A percentile compares a stretch with the other conserved stretches of the same genome.
Conservation (phyloP, 2,797 vertebrate species). For the Takifugu rubripes region DNA sequence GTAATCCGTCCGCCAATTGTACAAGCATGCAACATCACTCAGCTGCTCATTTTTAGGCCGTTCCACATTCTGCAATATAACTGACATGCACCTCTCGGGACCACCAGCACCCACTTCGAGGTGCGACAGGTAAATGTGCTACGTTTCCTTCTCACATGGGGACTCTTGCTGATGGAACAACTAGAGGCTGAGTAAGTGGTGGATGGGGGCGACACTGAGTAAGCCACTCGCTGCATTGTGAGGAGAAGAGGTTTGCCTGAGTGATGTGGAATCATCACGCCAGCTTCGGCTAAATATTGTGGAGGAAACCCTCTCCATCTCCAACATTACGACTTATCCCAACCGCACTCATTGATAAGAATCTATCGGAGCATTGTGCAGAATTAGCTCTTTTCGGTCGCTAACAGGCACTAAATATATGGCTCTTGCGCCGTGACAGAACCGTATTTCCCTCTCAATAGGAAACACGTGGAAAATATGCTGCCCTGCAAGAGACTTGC, state of each 20-base stretch:
- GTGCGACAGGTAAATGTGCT: slow-evolving; percentile 83
- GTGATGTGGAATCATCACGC: slow-evolving; percentile 61
- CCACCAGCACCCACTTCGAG: slow-evolving; percentile 68
- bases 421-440: slow-evolving; percentile 65
- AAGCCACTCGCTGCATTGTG: slow-evolving; percentile 58
- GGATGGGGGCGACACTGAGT: slow-evolving; percentile 66
- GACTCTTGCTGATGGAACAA: slow-evolving; percentile 68
- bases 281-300: slow-evolving; percentile 59
- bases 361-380: slow-evolving; percentile 35
- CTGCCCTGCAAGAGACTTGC: slow-evolving; percentile 60
- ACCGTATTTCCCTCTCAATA: slow-evolving; percentile 52
- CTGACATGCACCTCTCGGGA: slow-evolving; percentile 65
- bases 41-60: slow-evolving; percentile 33
- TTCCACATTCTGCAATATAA: slow-evolving; percentile 70
- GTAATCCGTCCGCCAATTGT: background rate
- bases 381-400: slow-evolving; percentile 48
- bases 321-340: slow-evolving; percentile 48
- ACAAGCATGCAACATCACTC: slow-evolving; percentile 77
- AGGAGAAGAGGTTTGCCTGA: slow-evolving; percentile 41
- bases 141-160: slow-evolving; percentile 68
- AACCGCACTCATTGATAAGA: slow-evolving; percentile 16
- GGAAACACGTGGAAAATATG: slow-evolving; percentile 66
- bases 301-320: slow-evolving; percentile 33
- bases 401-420: slow-evolving; percentile 66
- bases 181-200: slow-evolving; percentile 61